Evolutionary conservation across 2,797 vertebrate species (phyloP).

Genomic region (Pitangus sulphuratus): DNA sequence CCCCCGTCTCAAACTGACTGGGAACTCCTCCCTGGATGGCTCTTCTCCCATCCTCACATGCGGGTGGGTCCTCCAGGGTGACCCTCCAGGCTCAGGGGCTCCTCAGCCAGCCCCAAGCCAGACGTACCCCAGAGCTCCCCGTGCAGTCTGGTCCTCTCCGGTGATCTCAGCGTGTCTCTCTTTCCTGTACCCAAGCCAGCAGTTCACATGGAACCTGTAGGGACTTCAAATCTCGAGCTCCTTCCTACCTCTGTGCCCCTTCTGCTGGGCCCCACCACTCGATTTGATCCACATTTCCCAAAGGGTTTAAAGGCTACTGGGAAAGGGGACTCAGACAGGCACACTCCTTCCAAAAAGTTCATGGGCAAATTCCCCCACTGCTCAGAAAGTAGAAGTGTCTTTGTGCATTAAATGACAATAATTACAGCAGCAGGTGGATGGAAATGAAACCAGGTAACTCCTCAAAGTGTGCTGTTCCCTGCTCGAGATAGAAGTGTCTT

Average conservation of each 20-base stretch:
- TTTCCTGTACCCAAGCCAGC: not conserved
- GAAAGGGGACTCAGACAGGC: not conserved
- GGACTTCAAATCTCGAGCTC: not conserved
- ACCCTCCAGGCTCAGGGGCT: not conserved
- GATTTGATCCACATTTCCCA: not conserved
- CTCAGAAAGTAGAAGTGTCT: not conserved
- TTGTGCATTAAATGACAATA: not conserved
- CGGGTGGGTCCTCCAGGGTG: rapidly evolving
- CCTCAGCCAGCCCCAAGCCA: not conserved
- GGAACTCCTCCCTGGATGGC: rapidly evolving
- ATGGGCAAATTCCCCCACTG: not conserved
- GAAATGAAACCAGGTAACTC: not conserved
- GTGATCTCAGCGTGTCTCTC: not conserved
- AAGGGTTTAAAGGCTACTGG: not conserved
- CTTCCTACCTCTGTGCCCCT: not conserved
- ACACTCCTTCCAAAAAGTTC: not conserved
- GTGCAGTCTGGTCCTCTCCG: not conserved
- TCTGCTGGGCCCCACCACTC: not conserved
- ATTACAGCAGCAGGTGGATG: not conserved
- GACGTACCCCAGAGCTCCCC: not conserved
- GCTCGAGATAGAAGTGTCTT: rapidly evolving
- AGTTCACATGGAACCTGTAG: not conserved
- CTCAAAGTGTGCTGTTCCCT: not conserved
- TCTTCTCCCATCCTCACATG: not conserved
- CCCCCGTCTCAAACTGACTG: rapidly evolving